Evolutionary conservation across 2,888 invertebrate genomes (phyloP), one percentile per base, ranked within the genome.

Genomic region (Norana najaformis): DNA sequence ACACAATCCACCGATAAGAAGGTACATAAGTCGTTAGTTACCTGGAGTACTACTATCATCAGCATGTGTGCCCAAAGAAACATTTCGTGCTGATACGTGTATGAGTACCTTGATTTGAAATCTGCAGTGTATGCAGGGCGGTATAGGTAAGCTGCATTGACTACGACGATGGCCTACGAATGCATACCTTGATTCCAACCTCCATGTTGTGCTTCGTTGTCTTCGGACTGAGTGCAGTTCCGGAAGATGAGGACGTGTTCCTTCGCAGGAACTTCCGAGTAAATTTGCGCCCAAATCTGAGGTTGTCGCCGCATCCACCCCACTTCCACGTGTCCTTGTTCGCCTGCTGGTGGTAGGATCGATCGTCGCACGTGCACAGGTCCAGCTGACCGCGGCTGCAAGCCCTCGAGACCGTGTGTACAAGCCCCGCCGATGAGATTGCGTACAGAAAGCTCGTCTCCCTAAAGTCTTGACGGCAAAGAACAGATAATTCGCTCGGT

Each of bases 271-370:
- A 98, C 94, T 98, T 97, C 90, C 98, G 96, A 93, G 98, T 97
- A 95, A 98, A 98, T 95, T 97, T 97, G 95, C 98, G 97, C 20
- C 98, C 98, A 95, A 98, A 98, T 91, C 97, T 97, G 94, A 98
- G 97, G 95, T 98, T 98, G 95, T 98, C 98, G 89, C 98, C 98
- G 95, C 98, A 98, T 82, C 98, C 98, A 91, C 98, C 98, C 98
- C 98, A 98, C 95, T 98, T 97, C 97, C 95, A 95, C 91, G 95
- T 94, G 23, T 93, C 92, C 89, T 47, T 90, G 39, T 47, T 83
- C 85, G 85, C 85, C 85, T 85, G 85, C 23, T 37, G 85, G 30
- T 85, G 85, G 85, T 36, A 85, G 85, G 85, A 85, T 18, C 85
- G 85, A 37, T 85, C 85, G 85, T 85, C 85, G 36, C 85, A 85